Conservation (phyloP, 1,140 invertebrate species). For the Glossosoma conforme region DNA sequence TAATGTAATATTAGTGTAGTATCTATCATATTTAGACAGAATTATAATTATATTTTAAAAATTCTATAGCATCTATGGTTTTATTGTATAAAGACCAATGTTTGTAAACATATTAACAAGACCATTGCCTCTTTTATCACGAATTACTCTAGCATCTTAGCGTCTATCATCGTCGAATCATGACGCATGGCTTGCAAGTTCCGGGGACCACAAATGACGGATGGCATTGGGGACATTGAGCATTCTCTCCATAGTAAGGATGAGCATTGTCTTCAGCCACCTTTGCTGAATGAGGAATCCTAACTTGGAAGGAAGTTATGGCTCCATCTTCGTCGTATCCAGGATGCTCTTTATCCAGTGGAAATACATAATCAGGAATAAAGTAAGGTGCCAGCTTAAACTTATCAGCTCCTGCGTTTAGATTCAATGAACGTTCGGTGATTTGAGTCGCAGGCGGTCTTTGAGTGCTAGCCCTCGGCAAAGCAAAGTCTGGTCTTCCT, state of each 20-base stretch:
- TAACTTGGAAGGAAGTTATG: conserved; percentile 54
- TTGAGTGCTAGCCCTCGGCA: conserved; percentile 17
- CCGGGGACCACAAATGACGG: conserved; percentile 54
- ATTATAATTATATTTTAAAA: too few species aligned
- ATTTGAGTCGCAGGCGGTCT: conserved; percentile 12
- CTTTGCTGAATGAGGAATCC: conserved; percentile 46
- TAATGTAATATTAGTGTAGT: too few species aligned
- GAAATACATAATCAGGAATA: conserved; percentile 55
- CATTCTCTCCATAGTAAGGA: conserved; percentile 54
- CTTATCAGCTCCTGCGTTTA: conserved; percentile 36
- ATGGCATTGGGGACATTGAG: conserved; percentile 55
- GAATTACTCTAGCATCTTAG: too few species aligned
- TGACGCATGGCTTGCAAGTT: conserved; percentile 54
- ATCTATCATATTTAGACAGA: too few species aligned
- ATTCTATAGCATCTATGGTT: too few species aligned
- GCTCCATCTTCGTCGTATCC: conserved; percentile 51
- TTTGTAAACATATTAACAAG: too few species aligned
- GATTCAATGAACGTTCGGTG: conserved; percentile 8
- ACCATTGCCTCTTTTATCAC: too few species aligned
- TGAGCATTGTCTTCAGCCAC: conserved; percentile 27
- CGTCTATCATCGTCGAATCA: conserved; percentile 37
- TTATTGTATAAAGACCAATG: too few species aligned
- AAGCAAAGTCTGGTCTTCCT: conserved; percentile 31
- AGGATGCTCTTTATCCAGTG: conserved; percentile 50
- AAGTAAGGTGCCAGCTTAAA: conserved; percentile 39